Base-by-base conservation (phyloP, 2,113 vertebrate species). In the Pogona vitticeps region DNA sequence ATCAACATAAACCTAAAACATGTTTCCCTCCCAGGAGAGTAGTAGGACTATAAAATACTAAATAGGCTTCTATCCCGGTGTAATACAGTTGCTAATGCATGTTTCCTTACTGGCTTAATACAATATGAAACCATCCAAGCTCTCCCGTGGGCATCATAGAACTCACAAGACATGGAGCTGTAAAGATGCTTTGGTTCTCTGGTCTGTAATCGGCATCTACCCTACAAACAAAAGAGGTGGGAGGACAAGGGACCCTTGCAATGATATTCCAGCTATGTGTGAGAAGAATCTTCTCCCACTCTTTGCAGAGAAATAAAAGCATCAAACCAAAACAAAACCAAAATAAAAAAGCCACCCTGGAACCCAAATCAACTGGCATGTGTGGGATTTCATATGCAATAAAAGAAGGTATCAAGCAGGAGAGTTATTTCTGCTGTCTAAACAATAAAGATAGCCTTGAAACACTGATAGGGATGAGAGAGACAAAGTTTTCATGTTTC, bases 1-100 rank as follows among this genome's bases (percentile, higher is more conserved):
- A 76, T 90, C 82, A 94, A 92, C 92, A 83, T 18, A 1, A 42
- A 79, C 26, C 70, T 61, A 58, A 61, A 90, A 77, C 63, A 72
- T 1, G 0, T 82, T 77, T 88, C 67, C 84, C 86, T 83, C 79
- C 83, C 65, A 31, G 83, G 83, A n/a, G 18, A 58, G 78, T 84
- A 87, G 56, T 18, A 38, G 33, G 61, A 9, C 2, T 52, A 33
- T 68, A 86, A 84, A 86, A 85, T 75, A 78, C 9, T 4, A 70
- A 68, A 86, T 56, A 76, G n/a, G 84, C 68, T 59, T 52, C 46
- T 92, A 85, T 84, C 67, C 82, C 89, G 58, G 88, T 91, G 88
- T 91, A 88, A 88, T 91, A 93, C 85, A 84, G 72, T 87, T 92
- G 93, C 91, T 90, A 92, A 91, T 83, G 85, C 91, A 92, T 82